Percentiles rank a stretch among this genome's conserved stretches.
Conservation (phyloP, 2,797 vertebrate species). For the Malacoraja senta region DNA sequence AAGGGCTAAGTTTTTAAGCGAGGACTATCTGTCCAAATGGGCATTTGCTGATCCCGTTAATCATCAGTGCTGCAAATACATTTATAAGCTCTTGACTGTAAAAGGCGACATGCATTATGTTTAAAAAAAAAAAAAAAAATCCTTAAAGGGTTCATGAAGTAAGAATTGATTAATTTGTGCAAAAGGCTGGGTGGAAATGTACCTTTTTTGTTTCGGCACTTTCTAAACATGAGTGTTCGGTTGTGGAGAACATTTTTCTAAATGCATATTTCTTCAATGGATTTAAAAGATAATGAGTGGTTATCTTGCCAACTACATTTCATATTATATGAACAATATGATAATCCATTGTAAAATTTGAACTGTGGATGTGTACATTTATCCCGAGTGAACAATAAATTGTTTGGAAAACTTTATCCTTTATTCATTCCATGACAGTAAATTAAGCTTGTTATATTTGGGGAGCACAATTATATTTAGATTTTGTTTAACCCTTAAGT, state of each 20-base stretch:
- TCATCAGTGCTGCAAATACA: too few relatives aligned
- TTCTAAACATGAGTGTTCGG: background rate
- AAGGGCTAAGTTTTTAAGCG: background rate
- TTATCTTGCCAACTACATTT: background rate
- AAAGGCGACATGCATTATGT: background rate
- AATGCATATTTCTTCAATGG: background rate
- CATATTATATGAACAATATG: background rate
- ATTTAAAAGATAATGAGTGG: background rate
- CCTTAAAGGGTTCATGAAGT: background rate
- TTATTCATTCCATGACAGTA: background rate
- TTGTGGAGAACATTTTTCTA: background rate
- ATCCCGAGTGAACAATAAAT: background rate
- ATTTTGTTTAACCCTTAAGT: background rate
- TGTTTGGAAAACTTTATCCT: background rate
- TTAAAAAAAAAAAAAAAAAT: background rate
- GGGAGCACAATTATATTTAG: background rate
- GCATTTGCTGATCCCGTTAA: background rate
- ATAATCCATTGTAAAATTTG: background rate
- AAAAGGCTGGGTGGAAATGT: background rate
- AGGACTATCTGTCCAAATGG: background rate
- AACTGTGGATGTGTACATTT: background rate
- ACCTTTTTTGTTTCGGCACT: background rate
- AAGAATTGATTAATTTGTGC: background rate
- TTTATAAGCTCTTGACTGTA: background rate
- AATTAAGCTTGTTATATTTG: background rate